A percentile compares a stretch with the other conserved stretches of the same genome.
Conservation (phyloP, 2,113 vertebrate genomes). For the Lepidothrix coronata region DNA sequence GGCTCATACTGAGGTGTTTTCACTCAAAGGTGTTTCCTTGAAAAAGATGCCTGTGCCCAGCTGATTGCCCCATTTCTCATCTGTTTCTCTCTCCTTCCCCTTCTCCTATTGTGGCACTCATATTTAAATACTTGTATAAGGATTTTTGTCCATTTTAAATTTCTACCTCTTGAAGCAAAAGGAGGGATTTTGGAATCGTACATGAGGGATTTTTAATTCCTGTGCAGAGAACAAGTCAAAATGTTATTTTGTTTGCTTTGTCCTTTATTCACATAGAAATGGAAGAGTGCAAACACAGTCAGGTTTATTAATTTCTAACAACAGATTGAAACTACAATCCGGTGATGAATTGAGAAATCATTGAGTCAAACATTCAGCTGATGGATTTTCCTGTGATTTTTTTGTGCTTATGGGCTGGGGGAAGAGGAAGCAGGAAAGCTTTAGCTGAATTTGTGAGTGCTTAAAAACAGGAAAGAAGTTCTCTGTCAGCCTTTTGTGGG, state of each 20-base stretch:
- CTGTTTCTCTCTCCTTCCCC: neutral
- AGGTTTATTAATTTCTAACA: neutral
- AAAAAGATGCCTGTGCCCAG: neutral
- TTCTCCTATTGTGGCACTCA: neutral
- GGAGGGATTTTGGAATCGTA: neutral
- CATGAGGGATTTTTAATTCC: neutral
- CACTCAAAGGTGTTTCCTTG: neutral
- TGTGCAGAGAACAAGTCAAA: neutral
- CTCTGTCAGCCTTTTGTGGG: slow-evolving; percentile 29
- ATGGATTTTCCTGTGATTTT: neutral
- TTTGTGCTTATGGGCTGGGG: neutral
- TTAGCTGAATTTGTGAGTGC: neutral
- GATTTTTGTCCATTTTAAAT: neutral
- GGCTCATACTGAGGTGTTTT: neutral
- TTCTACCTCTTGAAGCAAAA: neutral
- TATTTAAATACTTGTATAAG: neutral
- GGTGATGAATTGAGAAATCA: neutral
- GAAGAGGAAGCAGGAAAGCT: neutral
- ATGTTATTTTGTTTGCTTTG: neutral
- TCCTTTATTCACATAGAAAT: neutral
- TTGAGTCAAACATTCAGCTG: neutral
- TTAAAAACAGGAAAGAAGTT: slow-evolving; percentile 10
- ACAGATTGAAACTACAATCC: neutral
- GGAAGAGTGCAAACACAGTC: neutral
- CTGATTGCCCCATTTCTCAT: neutral